phyloP scores from a whole-genome alignment of 1,140 invertebrate species.

The Saccostrea cuccullata region DNA sequence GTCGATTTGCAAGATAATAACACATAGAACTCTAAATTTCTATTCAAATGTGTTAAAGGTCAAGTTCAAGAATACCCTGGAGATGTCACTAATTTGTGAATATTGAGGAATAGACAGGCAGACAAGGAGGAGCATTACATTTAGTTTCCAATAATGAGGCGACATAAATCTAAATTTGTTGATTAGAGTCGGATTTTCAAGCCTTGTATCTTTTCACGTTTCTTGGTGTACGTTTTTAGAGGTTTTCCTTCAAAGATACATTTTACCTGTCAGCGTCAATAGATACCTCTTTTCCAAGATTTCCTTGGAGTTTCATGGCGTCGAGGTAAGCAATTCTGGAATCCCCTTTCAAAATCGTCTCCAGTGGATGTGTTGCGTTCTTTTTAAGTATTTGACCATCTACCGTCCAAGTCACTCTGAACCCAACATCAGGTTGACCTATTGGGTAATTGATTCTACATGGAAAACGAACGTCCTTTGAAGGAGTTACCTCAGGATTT shows the following conservation, averaged over 20 bases:
- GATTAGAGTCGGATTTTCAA: too few relatives aligned
- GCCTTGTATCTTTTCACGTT: too few relatives aligned
- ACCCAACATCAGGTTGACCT: conserved; percentile 53
- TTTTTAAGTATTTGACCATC: conserved; percentile 46
- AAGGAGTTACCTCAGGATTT: conserved; percentile 38
- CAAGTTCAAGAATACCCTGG: too few relatives aligned
- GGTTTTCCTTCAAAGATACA: too few relatives aligned
- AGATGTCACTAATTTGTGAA: too few relatives aligned
- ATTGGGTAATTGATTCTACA: conserved; percentile 53
- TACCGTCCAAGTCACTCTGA: conserved; percentile 59
- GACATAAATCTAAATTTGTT: too few relatives aligned
- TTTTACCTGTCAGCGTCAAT: neutral
- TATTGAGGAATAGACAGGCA: too few relatives aligned
- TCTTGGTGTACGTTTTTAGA: too few relatives aligned
- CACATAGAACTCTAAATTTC: too few relatives aligned
- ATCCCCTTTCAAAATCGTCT: conserved; percentile 40
- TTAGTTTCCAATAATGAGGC: too few relatives aligned
- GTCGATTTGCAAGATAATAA: too few relatives aligned
- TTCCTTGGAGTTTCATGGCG: conserved; percentile 42
- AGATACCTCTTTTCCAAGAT: conserved; percentile 51
- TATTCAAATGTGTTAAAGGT: neutral
- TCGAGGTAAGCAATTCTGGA: conserved; percentile 50
- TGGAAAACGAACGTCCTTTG: conserved; percentile 52
- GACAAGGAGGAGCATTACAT: too few relatives aligned
- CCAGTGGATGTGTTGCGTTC: conserved; percentile 8